phyloP scores from a whole-genome alignment of 1,140 invertebrate species.

The Drosophila sechellia region DNA sequence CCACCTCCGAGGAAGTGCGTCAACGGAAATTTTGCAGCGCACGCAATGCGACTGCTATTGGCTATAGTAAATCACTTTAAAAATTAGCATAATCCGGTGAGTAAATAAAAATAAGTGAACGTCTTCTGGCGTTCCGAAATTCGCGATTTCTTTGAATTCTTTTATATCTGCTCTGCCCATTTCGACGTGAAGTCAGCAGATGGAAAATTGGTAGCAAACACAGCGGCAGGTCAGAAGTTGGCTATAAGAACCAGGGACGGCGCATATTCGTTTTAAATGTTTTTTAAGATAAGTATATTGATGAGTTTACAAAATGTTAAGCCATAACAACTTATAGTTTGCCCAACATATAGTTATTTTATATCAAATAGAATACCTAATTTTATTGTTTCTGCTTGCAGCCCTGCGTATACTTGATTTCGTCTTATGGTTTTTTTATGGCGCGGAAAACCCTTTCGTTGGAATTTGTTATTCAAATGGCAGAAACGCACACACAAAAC shows the following conservation, averaged over 20 bases:
- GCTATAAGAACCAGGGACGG: conserved; percentile 23
- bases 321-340: no score
- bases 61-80: conserved; percentile 81
- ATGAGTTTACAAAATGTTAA: neutral
- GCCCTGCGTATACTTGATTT: conserved; percentile 42
- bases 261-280: neutral
- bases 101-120: conserved; percentile 82
- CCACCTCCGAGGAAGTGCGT: conserved; percentile 57
- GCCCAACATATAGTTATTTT: no score
- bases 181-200: conserved; percentile 31
- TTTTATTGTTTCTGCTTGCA: conserved; percentile 10
- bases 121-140: conserved; percentile 56
- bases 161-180: conserved; percentile 18
- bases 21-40: conserved; percentile 72
- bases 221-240: conserved; percentile 11
- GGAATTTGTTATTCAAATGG: conserved; percentile 70
- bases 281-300: neutral
- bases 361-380: no score
- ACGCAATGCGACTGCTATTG: conserved; percentile 63
- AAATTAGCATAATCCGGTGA: conserved; percentile 83
- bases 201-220: conserved; percentile 42
- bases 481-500: conserved; percentile 34
- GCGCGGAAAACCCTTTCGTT: conserved; percentile 71
- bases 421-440: conserved; percentile 58
- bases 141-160: conserved; percentile 41